Conservation (phyloP, 2,113 vertebrate genomes). For the Centropus bengalensis region DNA sequence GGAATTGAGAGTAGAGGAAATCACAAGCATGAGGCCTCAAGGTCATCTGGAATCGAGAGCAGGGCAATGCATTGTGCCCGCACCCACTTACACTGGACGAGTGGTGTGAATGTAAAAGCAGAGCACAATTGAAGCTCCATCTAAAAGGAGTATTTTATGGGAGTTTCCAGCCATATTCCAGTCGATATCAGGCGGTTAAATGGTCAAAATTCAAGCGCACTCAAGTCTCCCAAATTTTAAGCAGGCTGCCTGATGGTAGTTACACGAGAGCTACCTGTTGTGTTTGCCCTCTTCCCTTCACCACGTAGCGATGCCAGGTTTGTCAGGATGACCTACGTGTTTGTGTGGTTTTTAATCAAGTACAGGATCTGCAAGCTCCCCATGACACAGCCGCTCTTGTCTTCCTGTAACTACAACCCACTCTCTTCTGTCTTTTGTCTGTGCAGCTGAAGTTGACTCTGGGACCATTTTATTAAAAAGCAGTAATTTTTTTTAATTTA, state of each 20-base stretch:
- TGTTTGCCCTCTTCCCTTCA: background rate
- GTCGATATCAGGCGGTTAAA: background rate
- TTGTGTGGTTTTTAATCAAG: background rate
- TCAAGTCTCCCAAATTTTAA: background rate
- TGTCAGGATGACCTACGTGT: no score
- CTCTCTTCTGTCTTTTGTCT: background rate
- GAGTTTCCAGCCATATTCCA: background rate
- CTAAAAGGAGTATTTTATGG: background rate
- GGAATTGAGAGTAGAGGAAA: background rate
- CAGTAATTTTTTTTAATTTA: no score
- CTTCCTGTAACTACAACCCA: background rate
- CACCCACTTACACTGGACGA: accelerated
- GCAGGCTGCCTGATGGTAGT: background rate
- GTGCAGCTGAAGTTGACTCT: background rate
- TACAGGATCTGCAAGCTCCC: background rate
- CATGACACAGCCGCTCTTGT: background rate
- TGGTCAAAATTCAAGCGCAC: background rate
- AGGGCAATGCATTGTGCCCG: background rate
- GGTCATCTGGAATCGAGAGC: background rate
- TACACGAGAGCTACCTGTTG: background rate
- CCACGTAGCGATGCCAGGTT: accelerated
- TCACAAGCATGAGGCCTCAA: background rate
- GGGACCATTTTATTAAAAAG: background rate
- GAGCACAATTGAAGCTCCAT: background rate
- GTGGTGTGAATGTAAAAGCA: background rate